Percentiles rank a stretch among this genome's conserved stretches.
phyloP scores from a whole-genome alignment of 2,113 vertebrate species.

The Benitochromis conjunctus region DNA sequence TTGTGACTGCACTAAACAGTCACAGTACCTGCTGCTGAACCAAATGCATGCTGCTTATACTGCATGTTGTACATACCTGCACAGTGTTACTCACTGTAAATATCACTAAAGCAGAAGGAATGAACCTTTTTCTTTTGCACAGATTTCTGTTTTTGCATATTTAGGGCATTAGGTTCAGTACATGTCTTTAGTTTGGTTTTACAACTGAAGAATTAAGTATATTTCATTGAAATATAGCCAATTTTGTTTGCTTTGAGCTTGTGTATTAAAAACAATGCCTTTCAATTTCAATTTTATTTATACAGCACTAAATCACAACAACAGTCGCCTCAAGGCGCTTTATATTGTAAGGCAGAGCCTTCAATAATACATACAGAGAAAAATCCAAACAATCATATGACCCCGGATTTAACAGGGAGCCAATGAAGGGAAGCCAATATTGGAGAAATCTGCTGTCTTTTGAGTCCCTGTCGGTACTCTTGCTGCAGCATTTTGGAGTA shows the following conservation, averaged over 20 bases:
- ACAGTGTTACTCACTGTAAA: background rate
- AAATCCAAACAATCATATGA: no score
- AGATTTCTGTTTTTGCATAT: background rate
- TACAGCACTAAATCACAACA: no score
- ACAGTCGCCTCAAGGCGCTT: no score
- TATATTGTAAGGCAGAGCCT: no score
- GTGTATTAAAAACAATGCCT: background rate
- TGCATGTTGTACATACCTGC: background rate
- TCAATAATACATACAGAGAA: no score
- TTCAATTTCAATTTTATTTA: background rate
- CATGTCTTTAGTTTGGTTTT: background rate
- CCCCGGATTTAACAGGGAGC: no score
- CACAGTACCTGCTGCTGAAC: background rate
- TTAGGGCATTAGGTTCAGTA: accelerated
- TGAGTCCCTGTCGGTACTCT: no score
- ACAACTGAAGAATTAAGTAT: background rate
- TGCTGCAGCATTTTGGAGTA: no score
- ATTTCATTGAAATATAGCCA: background rate
- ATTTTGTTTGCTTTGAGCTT: background rate
- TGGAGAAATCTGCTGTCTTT: no score
- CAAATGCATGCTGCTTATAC: background rate
- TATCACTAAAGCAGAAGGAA: background rate
- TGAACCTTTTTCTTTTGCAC: background rate
- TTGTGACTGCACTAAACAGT: background rate
- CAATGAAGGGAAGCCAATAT: no score